A percentile compares a stretch with the other conserved stretches of the same genome.
Conservation (phyloP, 2,888 invertebrate genomes). For the Phyto melanocephala region DNA sequence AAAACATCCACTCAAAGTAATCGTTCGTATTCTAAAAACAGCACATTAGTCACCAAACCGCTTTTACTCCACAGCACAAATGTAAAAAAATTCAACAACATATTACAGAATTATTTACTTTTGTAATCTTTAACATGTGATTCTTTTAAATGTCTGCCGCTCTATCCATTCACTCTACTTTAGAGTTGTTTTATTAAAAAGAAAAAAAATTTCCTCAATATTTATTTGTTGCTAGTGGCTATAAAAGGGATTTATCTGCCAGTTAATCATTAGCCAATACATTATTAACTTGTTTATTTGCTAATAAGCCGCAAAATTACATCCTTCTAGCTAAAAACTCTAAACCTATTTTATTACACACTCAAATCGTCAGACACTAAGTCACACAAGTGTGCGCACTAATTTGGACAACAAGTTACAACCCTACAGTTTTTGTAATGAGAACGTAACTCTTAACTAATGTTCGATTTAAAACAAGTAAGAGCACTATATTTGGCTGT, state of each 20-base stretch:
- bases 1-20: too few relatives aligned
- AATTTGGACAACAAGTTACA: background rate
- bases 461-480: too few relatives aligned
- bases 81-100: too few relatives aligned
- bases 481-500: too few relatives aligned
- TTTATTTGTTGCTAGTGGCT: slow-evolving; percentile 34
- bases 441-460: too few relatives aligned
- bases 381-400: background rate
- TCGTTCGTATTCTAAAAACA: too few relatives aligned
- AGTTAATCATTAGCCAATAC: slow-evolving; percentile 61
- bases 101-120: too few relatives aligned
- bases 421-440: background rate
- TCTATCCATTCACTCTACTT: background rate
- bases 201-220: background rate
- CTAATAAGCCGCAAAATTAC: slow-evolving; percentile 67
- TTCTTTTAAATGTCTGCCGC: slow-evolving; percentile 30
- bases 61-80: too few relatives aligned
- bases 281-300: slow-evolving; percentile 68
- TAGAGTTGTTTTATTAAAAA: background rate
- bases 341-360: slow-evolving; percentile 10
- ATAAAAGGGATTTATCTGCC: slow-evolving; percentile 59
- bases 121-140: too few relatives aligned
- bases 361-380: background rate
- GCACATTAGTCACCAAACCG: too few relatives aligned
- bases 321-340: slow-evolving; percentile 52